phyloP scores from a whole-genome alignment of 2,113 vertebrate species.

The Scomber japonicus region DNA sequence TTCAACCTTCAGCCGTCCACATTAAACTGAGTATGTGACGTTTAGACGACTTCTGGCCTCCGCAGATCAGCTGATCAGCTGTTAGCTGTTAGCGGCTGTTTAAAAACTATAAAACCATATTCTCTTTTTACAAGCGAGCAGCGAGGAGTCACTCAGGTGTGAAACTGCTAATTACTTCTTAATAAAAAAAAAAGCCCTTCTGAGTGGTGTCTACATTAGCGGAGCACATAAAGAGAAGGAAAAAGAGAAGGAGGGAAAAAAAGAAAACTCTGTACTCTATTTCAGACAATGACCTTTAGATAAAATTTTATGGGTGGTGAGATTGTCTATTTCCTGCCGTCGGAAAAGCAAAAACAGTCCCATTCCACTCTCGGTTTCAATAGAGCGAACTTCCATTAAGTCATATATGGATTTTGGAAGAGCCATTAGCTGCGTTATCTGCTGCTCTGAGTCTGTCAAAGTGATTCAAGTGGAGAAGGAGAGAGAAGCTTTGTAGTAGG shows the following conservation, averaged over 20 bases:
- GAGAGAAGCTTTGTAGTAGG: constrained; percentile 45
- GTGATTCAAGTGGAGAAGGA: constrained; percentile 22
- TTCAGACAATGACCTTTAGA: constrained; percentile 40
- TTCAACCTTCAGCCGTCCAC: too few species aligned
- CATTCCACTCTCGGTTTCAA: constrained; percentile 30
- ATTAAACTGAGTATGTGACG: too few species aligned
- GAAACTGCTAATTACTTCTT: constrained; percentile 10
- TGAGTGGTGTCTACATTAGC: not conserved
- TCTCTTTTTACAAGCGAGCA: not conserved
- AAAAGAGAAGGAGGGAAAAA: not conserved
- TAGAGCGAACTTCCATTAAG: constrained; percentile 42
- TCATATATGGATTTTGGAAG: constrained; percentile 22
- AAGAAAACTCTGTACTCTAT: not conserved
- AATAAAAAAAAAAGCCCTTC: constrained; percentile 1
- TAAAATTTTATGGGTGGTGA: not conserved
- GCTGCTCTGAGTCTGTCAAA: not conserved
- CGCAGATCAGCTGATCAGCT: not conserved
- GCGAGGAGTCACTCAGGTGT: not conserved
- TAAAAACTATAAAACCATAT: not conserved
- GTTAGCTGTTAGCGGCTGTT: too few species aligned
- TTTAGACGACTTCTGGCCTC: too few species aligned
- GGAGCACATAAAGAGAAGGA: not conserved
- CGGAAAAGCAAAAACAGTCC: not conserved
- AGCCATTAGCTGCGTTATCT: constrained; percentile 47
- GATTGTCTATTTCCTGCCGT: constrained; percentile 16